Evolutionary conservation across 2,113 vertebrate genomes (phyloP).

Genomic region (Ibidorhyncha struthersii): DNA sequence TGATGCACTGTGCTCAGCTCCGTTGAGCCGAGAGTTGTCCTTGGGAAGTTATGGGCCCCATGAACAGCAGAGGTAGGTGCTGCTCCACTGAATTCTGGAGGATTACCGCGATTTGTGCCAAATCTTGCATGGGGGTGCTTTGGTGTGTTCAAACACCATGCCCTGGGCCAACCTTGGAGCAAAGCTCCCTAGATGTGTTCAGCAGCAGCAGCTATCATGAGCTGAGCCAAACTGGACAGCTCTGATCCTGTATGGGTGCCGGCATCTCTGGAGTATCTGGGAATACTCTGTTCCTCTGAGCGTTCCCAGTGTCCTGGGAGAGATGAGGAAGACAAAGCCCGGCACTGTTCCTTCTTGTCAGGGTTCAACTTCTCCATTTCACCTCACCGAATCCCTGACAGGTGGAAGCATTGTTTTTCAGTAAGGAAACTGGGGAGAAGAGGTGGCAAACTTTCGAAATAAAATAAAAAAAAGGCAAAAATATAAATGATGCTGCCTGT

Average conservation of each 20-base stretch:
- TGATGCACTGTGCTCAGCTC: background rate
- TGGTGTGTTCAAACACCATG: background rate
- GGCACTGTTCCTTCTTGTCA: background rate
- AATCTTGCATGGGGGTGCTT: background rate
- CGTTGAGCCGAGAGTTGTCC: accelerated
- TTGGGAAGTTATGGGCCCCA: background rate
- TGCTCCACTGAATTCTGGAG: background rate
- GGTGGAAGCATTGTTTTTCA: background rate
- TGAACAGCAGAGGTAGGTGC: background rate
- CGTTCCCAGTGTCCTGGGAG: background rate
- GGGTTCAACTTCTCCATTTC: background rate
- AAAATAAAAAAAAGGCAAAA: background rate
- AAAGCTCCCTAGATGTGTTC: background rate
- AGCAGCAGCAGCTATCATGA: background rate
- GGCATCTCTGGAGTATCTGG: background rate
- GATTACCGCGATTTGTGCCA: background rate
- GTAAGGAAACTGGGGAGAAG: background rate
- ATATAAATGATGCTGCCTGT: slow-evolving; percentile 26
- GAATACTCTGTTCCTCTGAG: background rate
- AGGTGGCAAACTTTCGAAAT: background rate
- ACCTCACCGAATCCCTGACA: background rate
- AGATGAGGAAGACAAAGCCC: background rate
- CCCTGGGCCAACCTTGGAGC: background rate
- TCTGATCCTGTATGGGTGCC: background rate
- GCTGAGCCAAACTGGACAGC: background rate